Evolutionary conservation across 2,888 invertebrate genomes (phyloP), one percentile per base, ranked within the genome.

Genomic region (Abrostola triplasia): DNA sequence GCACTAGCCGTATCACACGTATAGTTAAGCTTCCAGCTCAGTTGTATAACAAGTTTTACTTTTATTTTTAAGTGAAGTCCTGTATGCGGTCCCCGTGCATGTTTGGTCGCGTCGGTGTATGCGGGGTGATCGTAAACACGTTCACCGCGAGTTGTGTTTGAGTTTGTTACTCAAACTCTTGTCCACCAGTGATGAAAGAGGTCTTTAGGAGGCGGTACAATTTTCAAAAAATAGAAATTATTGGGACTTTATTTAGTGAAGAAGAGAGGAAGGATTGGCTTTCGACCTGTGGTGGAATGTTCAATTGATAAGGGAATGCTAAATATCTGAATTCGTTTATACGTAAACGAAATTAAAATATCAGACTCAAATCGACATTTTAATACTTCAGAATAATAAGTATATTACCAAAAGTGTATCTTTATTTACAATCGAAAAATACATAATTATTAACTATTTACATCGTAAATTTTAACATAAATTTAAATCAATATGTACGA

Each of bases 51-150:
- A 24, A 47, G 50, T 70, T 65, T 52, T 35, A 52, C 5, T n/a
- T 24, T 48, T 38, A 35, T 54, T 55, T 70, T 70, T 64, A 65
- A 67, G 58, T 50, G 59, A 64, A 67, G 54, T 61, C 42, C 52
- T 57, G 47, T 58, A 50, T 64, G 74, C 50, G 75, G 70, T 67
- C 41, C 49, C 63, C 53, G 36, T 68, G 58, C 55, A 64, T 78
- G 64, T 75, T 75, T 75, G 78, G 58, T 60, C 57, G 53, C 12
- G 66, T 67, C 61, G 55, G 49, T 42, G 60, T 61, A 83, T 83
- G 76, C 77, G 82, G 83, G 81, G 60, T 60, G 63, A 65, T 59
- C 36, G 75, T 76, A 79, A 81, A 83, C 76, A 81, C 37, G 67
- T 40, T 73, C 69, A 60, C 71, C 61, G 53, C 67, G 41, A 64